A percentile compares a stretch with the other conserved stretches of the same genome.
These are phyloP conservation scores for Pelosia muscerda DNA, from an alignment of 2,888 invertebrate species.

Conservation along the genomic window DNA sequence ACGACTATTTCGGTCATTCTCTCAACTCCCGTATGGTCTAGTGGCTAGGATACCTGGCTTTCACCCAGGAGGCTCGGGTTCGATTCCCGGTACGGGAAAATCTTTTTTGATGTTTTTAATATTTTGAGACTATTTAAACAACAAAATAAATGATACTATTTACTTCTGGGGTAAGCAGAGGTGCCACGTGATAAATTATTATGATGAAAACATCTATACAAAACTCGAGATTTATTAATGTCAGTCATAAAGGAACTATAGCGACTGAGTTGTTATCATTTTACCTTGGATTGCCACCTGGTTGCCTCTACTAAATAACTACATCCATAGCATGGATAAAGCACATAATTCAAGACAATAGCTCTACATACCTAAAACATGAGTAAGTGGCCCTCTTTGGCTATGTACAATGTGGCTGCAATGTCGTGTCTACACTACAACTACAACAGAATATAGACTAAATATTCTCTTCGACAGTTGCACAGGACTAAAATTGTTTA, in stretches of 20 bases:
- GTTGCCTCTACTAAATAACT: neutral
- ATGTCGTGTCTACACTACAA: too few species aligned
- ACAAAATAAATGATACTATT: neutral
- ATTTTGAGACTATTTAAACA: neutral
- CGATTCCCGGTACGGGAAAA: conserved; percentile 90
- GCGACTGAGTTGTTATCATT: neutral
- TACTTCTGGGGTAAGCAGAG: too few species aligned
- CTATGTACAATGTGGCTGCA: too few species aligned
- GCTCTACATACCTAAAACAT: neutral
- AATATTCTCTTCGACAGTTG: neutral
- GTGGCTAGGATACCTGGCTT: conserved; percentile 90
- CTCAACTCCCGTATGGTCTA: conserved; percentile 86
- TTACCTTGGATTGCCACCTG: conserved; percentile 2
- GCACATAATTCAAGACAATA: conserved; percentile 1
- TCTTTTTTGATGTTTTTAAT: conserved; percentile 48
- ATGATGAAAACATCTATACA: neutral
- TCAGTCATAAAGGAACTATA: neutral
- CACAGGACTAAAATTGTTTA: neutral
- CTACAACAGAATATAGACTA: neutral
- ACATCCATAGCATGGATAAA: conserved; percentile 1
- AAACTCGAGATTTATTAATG: neutral
- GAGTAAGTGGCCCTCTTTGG: conserved; percentile 1
- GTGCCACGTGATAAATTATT: too few species aligned
- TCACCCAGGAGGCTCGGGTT: conserved; percentile 91
- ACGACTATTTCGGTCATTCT: fast-evolving